These are phyloP conservation scores for Clarias fuscus DNA, from an alignment of 2,797 vertebrate species.

Conservation along the genomic window DNA sequence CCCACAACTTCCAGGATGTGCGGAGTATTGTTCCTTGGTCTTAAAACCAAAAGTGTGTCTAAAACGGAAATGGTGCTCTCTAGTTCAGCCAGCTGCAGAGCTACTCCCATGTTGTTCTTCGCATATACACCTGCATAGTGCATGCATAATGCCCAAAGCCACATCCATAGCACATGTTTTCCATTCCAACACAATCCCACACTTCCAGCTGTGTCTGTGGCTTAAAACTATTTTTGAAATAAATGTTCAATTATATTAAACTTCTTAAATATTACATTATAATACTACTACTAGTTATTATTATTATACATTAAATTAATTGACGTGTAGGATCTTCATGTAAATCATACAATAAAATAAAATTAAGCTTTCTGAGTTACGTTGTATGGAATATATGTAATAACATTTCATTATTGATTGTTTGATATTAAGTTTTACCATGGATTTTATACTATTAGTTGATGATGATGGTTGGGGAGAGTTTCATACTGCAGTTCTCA, in stretches of 20 bases:
- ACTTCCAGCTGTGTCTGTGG: conserved; percentile 26
- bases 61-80: conserved; percentile 53
- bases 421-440: too few species aligned
- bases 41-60: conserved; percentile 47
- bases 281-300: too few species aligned
- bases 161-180: conserved; percentile 65
- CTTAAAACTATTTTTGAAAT: not conserved
- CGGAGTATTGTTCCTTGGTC: conserved; percentile 54
- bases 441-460: too few species aligned
- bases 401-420: too few species aligned
- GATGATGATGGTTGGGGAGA: too few species aligned
- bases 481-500: too few species aligned
- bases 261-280: too few species aligned
- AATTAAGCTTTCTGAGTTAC: not conserved
- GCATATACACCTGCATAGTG: conserved; percentile 22
- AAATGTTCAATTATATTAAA: not conserved
- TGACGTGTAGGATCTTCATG: not conserved
- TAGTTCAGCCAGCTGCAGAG: conserved; percentile 52
- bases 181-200: conserved; percentile 56
- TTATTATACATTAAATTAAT: not conserved
- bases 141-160: conserved; percentile 34
- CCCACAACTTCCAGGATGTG: conserved; percentile 53
- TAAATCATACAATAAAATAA: not conserved
- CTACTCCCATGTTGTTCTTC: conserved; percentile 1
- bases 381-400: not conserved